Conservation (phyloP, 2,888 invertebrate genomes). For the Tryphoninae sp. region DNA sequence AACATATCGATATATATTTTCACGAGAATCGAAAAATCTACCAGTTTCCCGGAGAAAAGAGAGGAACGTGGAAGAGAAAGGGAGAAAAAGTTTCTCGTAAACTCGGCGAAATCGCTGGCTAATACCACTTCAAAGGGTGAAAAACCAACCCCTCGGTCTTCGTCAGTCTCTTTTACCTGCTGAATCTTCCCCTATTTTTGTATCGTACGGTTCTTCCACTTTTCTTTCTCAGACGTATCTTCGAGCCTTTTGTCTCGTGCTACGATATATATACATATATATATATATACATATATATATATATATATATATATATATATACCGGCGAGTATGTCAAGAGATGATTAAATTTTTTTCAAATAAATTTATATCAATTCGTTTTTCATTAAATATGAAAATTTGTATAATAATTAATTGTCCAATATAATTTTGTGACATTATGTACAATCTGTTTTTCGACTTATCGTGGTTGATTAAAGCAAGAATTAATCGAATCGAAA, state of each 20-base stretch:
- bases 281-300: conserved; percentile 8
- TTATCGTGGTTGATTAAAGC: no score
- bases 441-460: no score
- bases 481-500: no score
- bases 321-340: neutral
- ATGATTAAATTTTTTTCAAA: no score
- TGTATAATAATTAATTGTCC: no score
- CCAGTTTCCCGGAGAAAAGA: conserved; percentile 15
- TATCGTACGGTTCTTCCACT: conserved; percentile 27
- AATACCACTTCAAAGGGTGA: conserved; percentile 69
- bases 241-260: conserved; percentile 39
- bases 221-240: conserved; percentile 21
- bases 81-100: conserved; percentile 45
- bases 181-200: conserved; percentile 14
- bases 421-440: no score
- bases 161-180: conserved; percentile 8
- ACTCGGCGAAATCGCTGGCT: conserved; percentile 65
- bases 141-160: conserved; percentile 29
- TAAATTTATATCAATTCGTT: no score
- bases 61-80: neutral
- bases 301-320: conserved; percentile 16
- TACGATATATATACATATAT: conserved; percentile 1
- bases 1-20: conserved; percentile 72
- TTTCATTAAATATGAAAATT: no score
- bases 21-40: conserved; percentile 68